Base-by-base conservation (phyloP, 2,888 invertebrate genomes). In the Rhingia campestris region DNA sequence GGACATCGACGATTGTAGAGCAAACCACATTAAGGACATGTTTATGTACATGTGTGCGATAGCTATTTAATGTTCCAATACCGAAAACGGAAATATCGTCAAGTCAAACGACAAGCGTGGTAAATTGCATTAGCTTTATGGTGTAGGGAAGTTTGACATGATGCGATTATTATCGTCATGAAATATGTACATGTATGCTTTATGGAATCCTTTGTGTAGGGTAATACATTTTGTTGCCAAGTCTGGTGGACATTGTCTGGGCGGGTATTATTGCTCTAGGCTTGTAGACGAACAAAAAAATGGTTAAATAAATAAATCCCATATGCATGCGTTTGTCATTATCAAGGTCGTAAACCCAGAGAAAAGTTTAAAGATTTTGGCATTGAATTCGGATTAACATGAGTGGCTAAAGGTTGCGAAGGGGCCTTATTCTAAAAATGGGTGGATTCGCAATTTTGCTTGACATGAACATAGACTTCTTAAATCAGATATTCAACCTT, bases 101-200 rank as follows among this genome's bases (percentile, higher is more conserved):
- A 33, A 33, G 37, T 81, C 72, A 72, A 59, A 81, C 72, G 76
- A 53, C 81, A 81, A 81, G 66, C 76, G 81, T 64, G 47, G 64
- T 72, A 81, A 76, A 81, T 81, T 81, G 76, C 81, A 81, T 76
- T 81, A 76, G 43, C 72, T 76, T 81, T 76, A 66, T 81, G 76
- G 76, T 64, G 73, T 51, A 45, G 70, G 54, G 30, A 70, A 72
- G 82, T 77, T 77, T 73, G 77, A 82, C 73, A 77, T 82, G 82
- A 82, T 82, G 77, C 77, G 72, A 77, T 77, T 77, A 82, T 82
- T 77, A 82, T 77, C 72, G 51, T 61, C 61, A 77, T 82, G 51
- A 82, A 82, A 73, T 82, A 73, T 77, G 43, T 77, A 76, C 41
- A 59, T 39, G 53, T 59, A 37, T 49, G 32, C 6, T 10, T 10